phyloP scores from a whole-genome alignment of 2,888 invertebrate species.

The Psylliodes chrysocephalus region DNA sequence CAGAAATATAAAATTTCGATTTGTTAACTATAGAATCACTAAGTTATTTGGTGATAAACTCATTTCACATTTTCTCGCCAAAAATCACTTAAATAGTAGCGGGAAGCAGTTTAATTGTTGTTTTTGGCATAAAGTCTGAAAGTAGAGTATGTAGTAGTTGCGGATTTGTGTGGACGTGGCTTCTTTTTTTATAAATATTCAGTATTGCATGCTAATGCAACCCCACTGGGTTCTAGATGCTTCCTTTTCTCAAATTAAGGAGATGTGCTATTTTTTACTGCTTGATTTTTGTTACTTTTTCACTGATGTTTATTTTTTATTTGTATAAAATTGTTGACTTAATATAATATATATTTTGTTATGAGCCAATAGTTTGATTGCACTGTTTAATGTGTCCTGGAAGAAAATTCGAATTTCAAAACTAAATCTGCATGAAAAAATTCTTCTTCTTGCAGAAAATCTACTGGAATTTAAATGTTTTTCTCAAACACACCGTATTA shows the following conservation, averaged over 20 bases:
- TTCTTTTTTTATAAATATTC: constrained; percentile 42
- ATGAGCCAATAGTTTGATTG: constrained; percentile 58
- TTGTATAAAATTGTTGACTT: constrained; percentile 65
- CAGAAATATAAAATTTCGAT: too few relatives aligned
- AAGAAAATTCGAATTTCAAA: not conserved
- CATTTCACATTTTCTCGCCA: too few relatives aligned
- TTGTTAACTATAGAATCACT: too few relatives aligned
- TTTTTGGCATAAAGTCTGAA: constrained; percentile 2
- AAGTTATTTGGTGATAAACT: too few relatives aligned
- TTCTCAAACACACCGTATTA: constrained; percentile 3
- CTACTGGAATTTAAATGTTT: not conserved
- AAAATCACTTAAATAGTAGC: too few relatives aligned
- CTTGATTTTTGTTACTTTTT: constrained; percentile 62
- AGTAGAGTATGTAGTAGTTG: constrained; percentile 15
- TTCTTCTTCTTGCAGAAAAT: not conserved
- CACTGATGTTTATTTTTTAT: constrained; percentile 63
- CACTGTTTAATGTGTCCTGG: constrained; percentile 43
- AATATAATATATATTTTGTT: constrained; percentile 72
- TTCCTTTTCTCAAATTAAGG: constrained; percentile 55
- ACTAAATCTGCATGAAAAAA: not conserved
- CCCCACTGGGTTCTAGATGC: constrained; percentile 61
- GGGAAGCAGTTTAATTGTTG: too few relatives aligned
- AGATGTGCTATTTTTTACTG: constrained; percentile 57
- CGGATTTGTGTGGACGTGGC: constrained; percentile 47
- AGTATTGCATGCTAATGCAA: constrained; percentile 58